These are phyloP conservation scores for Stegana nigrithorax DNA, from an alignment of 2,888 invertebrate species.

Conservation along the genomic window DNA sequence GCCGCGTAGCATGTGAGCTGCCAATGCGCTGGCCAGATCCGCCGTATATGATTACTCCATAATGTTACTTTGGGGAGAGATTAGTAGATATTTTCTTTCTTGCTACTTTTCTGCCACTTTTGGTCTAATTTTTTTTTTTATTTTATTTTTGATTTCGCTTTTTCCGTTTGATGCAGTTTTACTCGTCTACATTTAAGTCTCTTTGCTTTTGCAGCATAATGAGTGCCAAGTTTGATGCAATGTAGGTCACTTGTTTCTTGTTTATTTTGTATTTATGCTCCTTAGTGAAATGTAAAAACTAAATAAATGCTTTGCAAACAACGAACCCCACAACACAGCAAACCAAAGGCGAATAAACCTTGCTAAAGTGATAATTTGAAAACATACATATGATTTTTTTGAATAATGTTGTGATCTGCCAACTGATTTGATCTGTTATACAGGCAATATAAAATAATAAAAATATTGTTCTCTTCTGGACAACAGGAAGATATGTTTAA, in stretches of 20 bases:
- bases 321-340: too few species aligned
- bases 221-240: conserved; percentile 4
- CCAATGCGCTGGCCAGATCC: conserved; percentile 1
- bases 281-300: too few species aligned
- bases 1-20: not conserved
- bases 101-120: not conserved
- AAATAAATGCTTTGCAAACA: too few species aligned
- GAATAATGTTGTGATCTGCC: too few species aligned
- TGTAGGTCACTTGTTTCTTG: conserved; percentile 9
- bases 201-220: conserved; percentile 1
- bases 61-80: conserved; percentile 30
- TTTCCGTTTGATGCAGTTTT: not conserved
- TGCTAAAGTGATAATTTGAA: too few species aligned
- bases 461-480: too few species aligned
- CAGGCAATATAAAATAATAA: too few species aligned
- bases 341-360: too few species aligned
- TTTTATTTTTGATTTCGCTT: not conserved
- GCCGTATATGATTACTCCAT: conserved; percentile 17
- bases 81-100: conserved; percentile 21
- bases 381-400: too few species aligned
- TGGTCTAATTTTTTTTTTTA: not conserved
- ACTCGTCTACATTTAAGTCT: too few species aligned
- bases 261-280: not conserved
- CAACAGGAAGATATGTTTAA: too few species aligned
- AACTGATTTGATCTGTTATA: too few species aligned